Percentiles rank a stretch among this genome's conserved stretches.
These are phyloP conservation scores for Apostichopus leukothele DNA, from an alignment of 53 echinoderm and acorn worm genomes.

Conservation along the genomic window DNA sequence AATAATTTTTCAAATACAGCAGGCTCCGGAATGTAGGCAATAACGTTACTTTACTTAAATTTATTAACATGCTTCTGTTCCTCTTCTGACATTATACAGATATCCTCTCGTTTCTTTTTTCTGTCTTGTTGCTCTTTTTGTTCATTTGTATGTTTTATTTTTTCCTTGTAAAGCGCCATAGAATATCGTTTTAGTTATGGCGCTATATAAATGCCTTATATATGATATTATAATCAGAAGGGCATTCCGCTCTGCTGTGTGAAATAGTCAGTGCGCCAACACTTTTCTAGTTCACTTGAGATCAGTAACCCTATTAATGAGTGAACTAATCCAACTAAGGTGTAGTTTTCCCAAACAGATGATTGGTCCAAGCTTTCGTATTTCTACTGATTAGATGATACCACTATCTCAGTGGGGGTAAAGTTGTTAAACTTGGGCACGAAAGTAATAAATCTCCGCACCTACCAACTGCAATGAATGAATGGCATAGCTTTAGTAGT, in stretches of 20 bases:
- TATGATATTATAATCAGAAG: no score
- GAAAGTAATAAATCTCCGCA: background rate
- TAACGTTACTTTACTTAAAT: no score
- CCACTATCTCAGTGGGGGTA: background rate
- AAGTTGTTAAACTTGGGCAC: conserved; percentile 1
- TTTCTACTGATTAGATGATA: background rate
- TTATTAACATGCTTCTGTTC: no score
- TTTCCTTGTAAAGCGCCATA: no score
- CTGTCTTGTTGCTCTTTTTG: no score
- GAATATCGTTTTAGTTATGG: no score
- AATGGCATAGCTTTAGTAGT: background rate
- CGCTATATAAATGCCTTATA: no score
- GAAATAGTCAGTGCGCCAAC: background rate
- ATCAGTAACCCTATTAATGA: background rate
- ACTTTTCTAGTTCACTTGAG: background rate
- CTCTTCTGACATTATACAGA: no score
- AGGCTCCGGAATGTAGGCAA: no score
- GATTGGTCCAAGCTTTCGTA: conserved; percentile 18
- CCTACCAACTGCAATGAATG: background rate
- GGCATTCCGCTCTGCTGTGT: background rate
- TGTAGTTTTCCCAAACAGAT: background rate
- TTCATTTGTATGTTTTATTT: no score
- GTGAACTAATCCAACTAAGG: background rate
- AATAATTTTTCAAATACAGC: no score
- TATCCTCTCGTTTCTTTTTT: no score